Base-by-base conservation (phyloP, 2,797 vertebrate genomes). In the Varecia variegata region DNA sequence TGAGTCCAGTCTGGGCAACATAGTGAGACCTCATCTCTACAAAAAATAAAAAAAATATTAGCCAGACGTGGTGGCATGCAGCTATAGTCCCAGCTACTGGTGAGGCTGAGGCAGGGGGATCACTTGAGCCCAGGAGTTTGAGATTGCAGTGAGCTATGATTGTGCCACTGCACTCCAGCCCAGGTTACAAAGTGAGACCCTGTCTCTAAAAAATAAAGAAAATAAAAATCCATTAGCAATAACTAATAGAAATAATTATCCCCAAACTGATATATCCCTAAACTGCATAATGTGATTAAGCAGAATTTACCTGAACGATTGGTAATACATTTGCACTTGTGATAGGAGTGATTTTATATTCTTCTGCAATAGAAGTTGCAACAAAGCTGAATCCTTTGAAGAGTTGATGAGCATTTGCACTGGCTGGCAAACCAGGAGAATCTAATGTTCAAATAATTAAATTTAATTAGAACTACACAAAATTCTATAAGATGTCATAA, bases 361-460 rank as follows among this genome's bases (percentile, higher is more conserved):
- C 99, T 98, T 99, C 99, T 98, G 99, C 98, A 40, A 99, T 98
- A 93, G 99, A 98, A 13, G 99, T 99, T 58, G 99, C 99, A 96
- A 99, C 99, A 98, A 99, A 99, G 97, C 99, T 99, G 98, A 99
- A 99, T 97, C 99, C 99, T 99, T 99, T 99, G 98, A 99, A 99
- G 97, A 99, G 99, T 95, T 99, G 99, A 98, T 99, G 99, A 87
- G 99, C 99, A 1, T 99, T 99, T 40, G 99, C 99, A 96, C 99
- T 99, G 70, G 99, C 99, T n/a, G 99, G 99, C 93, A 99, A 99
- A 97, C 99, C 99, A 96, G 99, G 99, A 97, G 99, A 99, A 98
- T 99, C 99, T 99, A 96, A 82, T 30, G 54, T 94, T 62, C 79
- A 95, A 96, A 98, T 18, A 97, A n/a, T 97, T 25, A 94, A 20